Base-by-base conservation (phyloP, 92 coral and sea anemone genomes). In the Pocillopora grandis region DNA sequence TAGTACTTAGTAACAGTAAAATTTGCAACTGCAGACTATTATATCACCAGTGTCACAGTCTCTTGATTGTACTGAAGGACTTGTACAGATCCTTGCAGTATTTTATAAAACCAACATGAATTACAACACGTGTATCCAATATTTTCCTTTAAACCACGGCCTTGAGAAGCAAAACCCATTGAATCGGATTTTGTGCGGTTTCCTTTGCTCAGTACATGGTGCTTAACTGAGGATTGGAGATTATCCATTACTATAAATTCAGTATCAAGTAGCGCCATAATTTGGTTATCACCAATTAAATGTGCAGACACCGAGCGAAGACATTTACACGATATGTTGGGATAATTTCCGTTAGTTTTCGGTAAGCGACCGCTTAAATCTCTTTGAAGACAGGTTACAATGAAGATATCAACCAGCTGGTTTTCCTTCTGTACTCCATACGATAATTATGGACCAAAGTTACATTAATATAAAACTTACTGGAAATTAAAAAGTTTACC, bases 141-240 rank as follows among this genome's bases (percentile, higher is more conserved):
- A 14, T 33, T 16, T 33, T 70, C 56, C 18, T 5, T 66, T 66
- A 23, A 66, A 12, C 14, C 70, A 66, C 70, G 73, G 52, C 52
- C 73, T 68, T 35, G 11, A 14, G 42, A 37, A 70, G 5, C 75
- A 70, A 21, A 70, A 70, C 56, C 23, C 75, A 37, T n/a, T 35
- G 75, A 70, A 70, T 70, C 75, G 55, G 75, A 36, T 70, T 70
- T 49, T 70, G 57, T 35, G 55, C 57, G 72, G 75, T 49, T 37
- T 70, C 23, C 57, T 70, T 70, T 36, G 21, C 73, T 35, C 70
- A 35, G 37, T 71, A 49, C 68, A 35, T 60, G 56, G 33, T 9
- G 31, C 69, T 76, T 76, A 60, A 36, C 20, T 11, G 17, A 20
- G 80, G 68, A 63, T 37, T 27, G 37, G 68, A 62, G 80, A 76